Conservation (phyloP, 2,888 invertebrate species). For the Opisthograptis luteolata region DNA sequence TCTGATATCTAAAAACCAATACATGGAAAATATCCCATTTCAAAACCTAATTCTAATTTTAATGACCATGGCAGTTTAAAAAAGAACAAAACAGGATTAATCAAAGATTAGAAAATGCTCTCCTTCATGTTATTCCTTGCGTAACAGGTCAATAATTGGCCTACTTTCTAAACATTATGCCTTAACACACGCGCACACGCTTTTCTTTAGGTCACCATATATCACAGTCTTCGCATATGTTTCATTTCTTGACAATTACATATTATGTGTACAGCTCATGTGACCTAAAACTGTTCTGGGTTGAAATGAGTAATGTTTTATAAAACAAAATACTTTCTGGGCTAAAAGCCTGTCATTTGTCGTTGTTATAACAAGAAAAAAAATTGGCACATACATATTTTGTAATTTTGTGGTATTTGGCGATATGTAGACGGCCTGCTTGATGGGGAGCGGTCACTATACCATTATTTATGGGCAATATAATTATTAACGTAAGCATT, state of each 20-base stretch:
- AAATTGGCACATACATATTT: too few relatives aligned
- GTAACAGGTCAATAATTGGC: constrained; percentile 15
- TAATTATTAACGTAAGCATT: too few relatives aligned
- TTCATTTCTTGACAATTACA: constrained; percentile 14
- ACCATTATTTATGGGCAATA: too few relatives aligned
- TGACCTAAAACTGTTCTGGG: constrained; percentile 7
- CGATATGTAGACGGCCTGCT: too few relatives aligned
- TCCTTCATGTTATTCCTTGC: constrained; percentile 7
- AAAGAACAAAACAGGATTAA: not conserved
- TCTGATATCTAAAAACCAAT: too few relatives aligned
- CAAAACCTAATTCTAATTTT: too few relatives aligned
- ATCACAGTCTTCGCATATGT: constrained; percentile 8
- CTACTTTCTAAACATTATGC: constrained; percentile 15
- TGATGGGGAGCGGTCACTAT: too few relatives aligned
- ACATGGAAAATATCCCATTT: too few relatives aligned
- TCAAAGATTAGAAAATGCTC: too few relatives aligned
- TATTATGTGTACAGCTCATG: not conserved
- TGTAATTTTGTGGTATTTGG: too few relatives aligned
- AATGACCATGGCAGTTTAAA: too few relatives aligned
- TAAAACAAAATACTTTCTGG: not conserved
- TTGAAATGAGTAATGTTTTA: constrained; percentile 10
- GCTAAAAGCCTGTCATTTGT: constrained; percentile 6
- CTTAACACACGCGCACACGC: constrained; percentile 8
- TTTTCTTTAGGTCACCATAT: constrained; percentile 6
- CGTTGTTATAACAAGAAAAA: not conserved